Base-by-base conservation (phyloP, 2,888 invertebrate species). In the Amblyteles armatorius region DNA sequence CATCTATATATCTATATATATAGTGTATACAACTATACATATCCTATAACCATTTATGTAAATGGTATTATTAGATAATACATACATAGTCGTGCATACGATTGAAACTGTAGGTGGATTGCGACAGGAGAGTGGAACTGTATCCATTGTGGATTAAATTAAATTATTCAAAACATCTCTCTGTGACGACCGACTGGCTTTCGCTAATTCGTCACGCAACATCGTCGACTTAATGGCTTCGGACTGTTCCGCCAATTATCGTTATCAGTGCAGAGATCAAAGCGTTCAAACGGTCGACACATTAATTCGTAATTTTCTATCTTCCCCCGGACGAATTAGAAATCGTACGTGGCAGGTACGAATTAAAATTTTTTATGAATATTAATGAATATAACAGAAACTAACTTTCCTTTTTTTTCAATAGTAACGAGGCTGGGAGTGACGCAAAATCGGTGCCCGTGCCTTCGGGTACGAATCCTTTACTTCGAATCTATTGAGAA, bases 81-180 rank as follows among this genome's bases (percentile, higher is more conserved):
- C 4, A 11, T 11, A 40, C 2, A 11, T 40, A 36, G 9, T 0
- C 36, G 33, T n/a, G 11, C 33, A 52, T 1, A n/a, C 13, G 0
- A n/a, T 11, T 50, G 11, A 48, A 67, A 40, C 36, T 67, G 40
- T 19, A 40, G 19, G 13, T 26, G 44, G 11, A 68, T 68, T 48
- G 48, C 48, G 29, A 13, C 50, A 69, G 73, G 19, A 48, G 40
- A n/a, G 57, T 50, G 69, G 29, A 50, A 65, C 72, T 44, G 57
- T 71, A 65, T 71, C 22, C 71, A 76, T 79, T 48, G 5, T 33
- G 52, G 48, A 83, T 83, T 48, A 76, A 60, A 83, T 83, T 74
- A 16, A 79, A 83, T 83, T 79, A 79, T 79, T 79, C 79, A 76
- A 71, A 71, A 55, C 36, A 36, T 52, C 48, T 40, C 22, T n/a